Conservation (phyloP, 2,113 vertebrate genomes). For the Petroica traversi region DNA sequence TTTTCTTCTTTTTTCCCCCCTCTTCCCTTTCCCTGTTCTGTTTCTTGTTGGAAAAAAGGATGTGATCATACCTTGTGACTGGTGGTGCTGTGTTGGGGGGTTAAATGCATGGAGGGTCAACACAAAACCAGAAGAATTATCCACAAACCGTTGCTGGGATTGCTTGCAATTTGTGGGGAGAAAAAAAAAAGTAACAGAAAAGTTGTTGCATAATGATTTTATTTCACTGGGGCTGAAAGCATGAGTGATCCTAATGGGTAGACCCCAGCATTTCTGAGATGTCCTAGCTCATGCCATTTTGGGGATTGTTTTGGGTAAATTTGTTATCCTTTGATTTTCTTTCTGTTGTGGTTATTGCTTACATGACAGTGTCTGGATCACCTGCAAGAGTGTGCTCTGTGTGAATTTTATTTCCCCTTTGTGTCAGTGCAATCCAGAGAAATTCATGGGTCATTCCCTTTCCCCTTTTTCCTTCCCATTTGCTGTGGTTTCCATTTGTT, state of each 20-base stretch:
- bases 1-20: background rate
- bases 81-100: background rate
- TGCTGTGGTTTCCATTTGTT: conserved; percentile 26
- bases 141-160: background rate
- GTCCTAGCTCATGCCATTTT: background rate
- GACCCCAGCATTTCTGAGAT: background rate
- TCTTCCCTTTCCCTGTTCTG: background rate
- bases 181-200: background rate
- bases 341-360: conserved; percentile 20
- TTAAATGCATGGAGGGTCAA: background rate
- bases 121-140: background rate
- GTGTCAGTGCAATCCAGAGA: background rate
- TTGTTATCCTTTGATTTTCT: background rate
- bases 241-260: background rate
- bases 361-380: background rate
- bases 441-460: background rate
- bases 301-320: background rate
- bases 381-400: background rate
- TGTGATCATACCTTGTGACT: background rate
- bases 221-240: background rate
- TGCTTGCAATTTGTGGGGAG: background rate
- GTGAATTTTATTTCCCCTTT: conserved; percentile 4
- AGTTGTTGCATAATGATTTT: background rate
- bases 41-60: background rate
- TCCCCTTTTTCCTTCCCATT: background rate